phyloP scores from a whole-genome alignment of 1,140 invertebrate species.

The Mya arenaria region DNA sequence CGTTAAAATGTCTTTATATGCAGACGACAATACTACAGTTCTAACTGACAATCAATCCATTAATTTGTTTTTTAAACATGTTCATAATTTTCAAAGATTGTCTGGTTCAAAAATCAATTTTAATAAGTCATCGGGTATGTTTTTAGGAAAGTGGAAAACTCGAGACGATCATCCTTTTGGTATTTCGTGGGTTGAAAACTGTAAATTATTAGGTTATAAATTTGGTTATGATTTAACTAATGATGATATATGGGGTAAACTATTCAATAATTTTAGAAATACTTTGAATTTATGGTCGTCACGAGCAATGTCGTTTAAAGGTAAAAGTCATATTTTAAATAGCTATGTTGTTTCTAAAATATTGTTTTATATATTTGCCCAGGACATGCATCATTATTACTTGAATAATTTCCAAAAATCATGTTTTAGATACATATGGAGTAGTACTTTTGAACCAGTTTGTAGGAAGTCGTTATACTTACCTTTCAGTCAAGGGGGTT shows the following conservation, averaged over 20 bases:
- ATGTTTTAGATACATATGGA: constrained; percentile 59
- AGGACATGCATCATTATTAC: constrained; percentile 54
- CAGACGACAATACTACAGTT: constrained; percentile 62
- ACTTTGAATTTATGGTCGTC: constrained; percentile 37
- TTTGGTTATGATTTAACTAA: constrained; percentile 53
- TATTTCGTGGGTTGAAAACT: constrained; percentile 58
- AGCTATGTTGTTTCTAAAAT: constrained; percentile 59
- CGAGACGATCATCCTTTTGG: constrained; percentile 59
- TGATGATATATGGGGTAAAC: constrained; percentile 56
- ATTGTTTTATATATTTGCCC: constrained; percentile 55
- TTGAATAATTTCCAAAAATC: constrained; percentile 46
- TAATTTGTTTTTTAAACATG: constrained; percentile 30
- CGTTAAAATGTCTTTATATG: constrained; percentile 58
- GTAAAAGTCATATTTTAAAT: constrained; percentile 58
- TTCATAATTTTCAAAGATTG: constrained; percentile 50
- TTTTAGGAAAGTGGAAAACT: constrained; percentile 60
- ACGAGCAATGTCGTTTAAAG: constrained; percentile 54
- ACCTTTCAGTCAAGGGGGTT: constrained; percentile 41
- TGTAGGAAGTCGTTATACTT: constrained; percentile 32
- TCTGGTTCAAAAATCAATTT: constrained; percentile 63
- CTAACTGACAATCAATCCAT: constrained; percentile 50
- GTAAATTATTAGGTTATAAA: constrained; percentile 56
- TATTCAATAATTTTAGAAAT: constrained; percentile 48
- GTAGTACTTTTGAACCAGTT: constrained; percentile 50
- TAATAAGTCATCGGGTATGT: constrained; percentile 59